Evolutionary conservation across 2,797 vertebrate genomes (phyloP).

Genomic region (Megalops cyprinoides): DNA sequence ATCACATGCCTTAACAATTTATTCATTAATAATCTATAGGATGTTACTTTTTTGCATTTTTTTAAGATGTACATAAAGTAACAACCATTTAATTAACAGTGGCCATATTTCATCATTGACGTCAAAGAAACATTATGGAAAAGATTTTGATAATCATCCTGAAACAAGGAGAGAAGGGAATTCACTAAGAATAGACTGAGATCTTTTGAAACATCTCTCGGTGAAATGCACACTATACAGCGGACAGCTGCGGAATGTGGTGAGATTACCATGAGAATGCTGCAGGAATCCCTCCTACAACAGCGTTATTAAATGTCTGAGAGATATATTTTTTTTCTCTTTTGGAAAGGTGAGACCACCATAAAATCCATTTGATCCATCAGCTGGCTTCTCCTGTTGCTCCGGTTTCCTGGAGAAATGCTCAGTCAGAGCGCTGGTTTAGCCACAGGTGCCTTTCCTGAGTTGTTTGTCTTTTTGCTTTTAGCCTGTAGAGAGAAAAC

Average conservation of each 20-base stretch:
- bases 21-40: neutral
- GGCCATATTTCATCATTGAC: neutral
- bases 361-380: neutral
- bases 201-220: too few relatives aligned
- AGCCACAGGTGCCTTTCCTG: neutral
- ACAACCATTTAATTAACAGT: neutral
- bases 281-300: neutral
- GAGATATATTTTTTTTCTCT: neutral
- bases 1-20: too few relatives aligned
- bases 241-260: too few relatives aligned
- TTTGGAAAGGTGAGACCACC: neutral
- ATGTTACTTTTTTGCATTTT: neutral
- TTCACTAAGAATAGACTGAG: too few relatives aligned
- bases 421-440: neutral
- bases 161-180: too few relatives aligned
- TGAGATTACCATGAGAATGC: neutral
- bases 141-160: too few relatives aligned
- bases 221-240: too few relatives aligned
- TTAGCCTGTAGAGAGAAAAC: too few relatives aligned
- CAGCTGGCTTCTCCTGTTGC: neutral
- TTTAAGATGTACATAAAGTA: conserved; percentile 1
- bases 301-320: conserved; percentile 2
- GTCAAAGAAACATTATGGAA: too few relatives aligned
- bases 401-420: neutral
- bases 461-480: neutral